Evolutionary conservation across 2,113 vertebrate species (phyloP).

Genomic region (Peromyscus polionotus): DNA sequence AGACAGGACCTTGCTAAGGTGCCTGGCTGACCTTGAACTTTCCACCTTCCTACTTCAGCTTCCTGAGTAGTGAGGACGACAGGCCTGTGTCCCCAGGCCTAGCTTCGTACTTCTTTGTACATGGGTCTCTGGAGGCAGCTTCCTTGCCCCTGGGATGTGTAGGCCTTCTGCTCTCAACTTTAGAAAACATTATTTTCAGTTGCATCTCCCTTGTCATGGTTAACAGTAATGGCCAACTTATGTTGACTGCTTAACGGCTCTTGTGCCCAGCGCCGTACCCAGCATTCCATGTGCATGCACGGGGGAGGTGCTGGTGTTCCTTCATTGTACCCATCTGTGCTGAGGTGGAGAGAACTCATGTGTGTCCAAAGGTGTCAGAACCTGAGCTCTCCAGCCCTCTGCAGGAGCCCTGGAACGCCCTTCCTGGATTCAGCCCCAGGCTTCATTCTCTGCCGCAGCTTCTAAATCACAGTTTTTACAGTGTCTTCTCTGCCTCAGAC

Average conservation of each 20-base stretch:
- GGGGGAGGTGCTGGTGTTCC: not conserved
- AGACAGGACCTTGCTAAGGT: not conserved
- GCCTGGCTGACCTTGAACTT: not conserved
- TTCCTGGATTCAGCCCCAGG: not conserved
- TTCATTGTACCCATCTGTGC: not conserved
- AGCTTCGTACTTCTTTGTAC: not conserved
- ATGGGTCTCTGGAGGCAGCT: not conserved
- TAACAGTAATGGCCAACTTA: not conserved
- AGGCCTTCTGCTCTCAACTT: not conserved
- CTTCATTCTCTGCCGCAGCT: not conserved
- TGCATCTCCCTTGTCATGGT: not conserved
- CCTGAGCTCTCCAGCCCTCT: not conserved
- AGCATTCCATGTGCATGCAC: not conserved
- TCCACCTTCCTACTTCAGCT: not conserved
- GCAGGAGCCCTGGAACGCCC: not conserved
- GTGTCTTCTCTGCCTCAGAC: not conserved
- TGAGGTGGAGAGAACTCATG: not conserved
- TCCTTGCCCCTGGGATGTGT: not conserved
- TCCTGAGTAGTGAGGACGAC: not conserved
- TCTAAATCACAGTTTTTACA: not conserved
- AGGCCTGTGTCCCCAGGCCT: not conserved
- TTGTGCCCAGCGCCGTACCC: not conserved
- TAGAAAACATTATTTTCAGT: constrained; percentile 31
- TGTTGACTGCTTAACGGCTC: not conserved
- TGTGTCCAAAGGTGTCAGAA: not conserved